Evolutionary conservation across 1,140 invertebrate species (phyloP).

Genomic region (Dendroctonus valens): DNA sequence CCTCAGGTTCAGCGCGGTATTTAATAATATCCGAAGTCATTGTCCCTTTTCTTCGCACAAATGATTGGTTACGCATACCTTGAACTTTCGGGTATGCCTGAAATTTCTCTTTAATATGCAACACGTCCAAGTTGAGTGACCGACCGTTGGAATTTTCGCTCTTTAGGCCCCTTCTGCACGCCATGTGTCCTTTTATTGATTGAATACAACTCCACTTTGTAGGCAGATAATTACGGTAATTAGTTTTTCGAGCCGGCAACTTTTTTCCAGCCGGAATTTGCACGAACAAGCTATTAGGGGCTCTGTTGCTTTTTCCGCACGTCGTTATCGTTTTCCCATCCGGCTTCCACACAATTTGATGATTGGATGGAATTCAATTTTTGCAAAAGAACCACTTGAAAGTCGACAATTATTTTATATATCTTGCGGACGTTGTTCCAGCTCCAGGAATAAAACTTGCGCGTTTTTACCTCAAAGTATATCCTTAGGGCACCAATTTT

Average conservation of each 20-base stretch:
- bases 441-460: too few species aligned
- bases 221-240: constrained; percentile 9
- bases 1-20: too few species aligned
- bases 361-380: too few species aligned
- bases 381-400: too few species aligned
- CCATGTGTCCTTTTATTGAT: constrained; percentile 15
- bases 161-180: constrained; percentile 10
- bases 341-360: too few species aligned
- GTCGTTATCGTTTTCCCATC: too few species aligned
- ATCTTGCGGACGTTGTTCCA: too few species aligned
- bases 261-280: not conserved
- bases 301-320: too few species aligned
- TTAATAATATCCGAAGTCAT: not conserved
- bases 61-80: constrained; percentile 8
- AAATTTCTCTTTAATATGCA: constrained; percentile 26
- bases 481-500: too few species aligned
- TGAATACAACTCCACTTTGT: constrained; percentile 15
- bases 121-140: constrained; percentile 16
- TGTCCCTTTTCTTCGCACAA: constrained; percentile 1
- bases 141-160: constrained; percentile 2
- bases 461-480: too few species aligned
- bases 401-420: too few species aligned
- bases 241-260: constrained; percentile 7
- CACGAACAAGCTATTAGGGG: too few species aligned
- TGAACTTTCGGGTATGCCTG: constrained; percentile 10